Conservation (phyloP, 2,113 vertebrate species). For the Jaculus jaculus region DNA sequence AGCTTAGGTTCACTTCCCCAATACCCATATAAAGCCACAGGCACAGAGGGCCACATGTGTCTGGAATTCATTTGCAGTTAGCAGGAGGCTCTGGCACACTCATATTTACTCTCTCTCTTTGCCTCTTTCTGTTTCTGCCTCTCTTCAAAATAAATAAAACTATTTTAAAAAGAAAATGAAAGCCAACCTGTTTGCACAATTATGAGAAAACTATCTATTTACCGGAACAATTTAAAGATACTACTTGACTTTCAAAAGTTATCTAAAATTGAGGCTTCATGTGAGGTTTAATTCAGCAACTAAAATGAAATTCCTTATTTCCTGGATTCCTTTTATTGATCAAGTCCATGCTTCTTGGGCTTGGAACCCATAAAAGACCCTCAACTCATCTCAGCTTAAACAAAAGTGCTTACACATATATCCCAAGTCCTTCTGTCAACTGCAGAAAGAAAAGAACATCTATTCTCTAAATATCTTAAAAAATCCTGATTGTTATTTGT, state of each 20-base stretch:
- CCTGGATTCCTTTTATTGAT: neutral
- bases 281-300: neutral
- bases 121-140: too few relatives aligned
- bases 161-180: too few relatives aligned
- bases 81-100: too few relatives aligned
- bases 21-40: too few relatives aligned
- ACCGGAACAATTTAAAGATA: neutral
- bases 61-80: too few relatives aligned
- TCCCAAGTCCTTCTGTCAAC: neutral
- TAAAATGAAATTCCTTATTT: neutral
- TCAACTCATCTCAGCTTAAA: neutral
- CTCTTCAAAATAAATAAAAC: too few relatives aligned
- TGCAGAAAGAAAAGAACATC: neutral
- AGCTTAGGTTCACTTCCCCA: too few relatives aligned
- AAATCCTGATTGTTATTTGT: neutral
- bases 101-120: too few relatives aligned
- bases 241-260: neutral
- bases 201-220: neutral
- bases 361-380: neutral
- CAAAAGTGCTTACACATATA: neutral
- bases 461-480: neutral
- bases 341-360: neutral
- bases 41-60: too few relatives aligned
- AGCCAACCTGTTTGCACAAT: neutral
- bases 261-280: neutral